A percentile compares a stretch with the other conserved stretches of the same genome.
These are phyloP conservation scores for Colletes collaris DNA, from an alignment of 2,888 invertebrate species.

Conservation along the genomic window DNA sequence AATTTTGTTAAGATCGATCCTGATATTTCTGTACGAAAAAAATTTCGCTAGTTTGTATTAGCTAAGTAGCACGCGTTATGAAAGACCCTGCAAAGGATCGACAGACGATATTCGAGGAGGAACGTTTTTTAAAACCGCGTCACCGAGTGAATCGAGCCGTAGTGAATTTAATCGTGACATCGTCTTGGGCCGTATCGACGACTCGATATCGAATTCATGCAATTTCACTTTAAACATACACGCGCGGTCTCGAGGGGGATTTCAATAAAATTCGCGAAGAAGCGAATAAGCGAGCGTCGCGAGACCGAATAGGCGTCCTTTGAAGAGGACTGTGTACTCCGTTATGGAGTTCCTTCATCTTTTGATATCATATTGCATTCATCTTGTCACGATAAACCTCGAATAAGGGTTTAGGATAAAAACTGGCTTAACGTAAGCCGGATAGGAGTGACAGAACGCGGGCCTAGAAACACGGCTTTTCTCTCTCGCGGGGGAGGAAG, in stretches of 20 bases:
- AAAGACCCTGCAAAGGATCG: too few relatives aligned
- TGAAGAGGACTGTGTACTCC: slow-evolving; percentile 38
- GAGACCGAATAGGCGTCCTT: slow-evolving; percentile 34
- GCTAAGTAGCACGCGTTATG: too few relatives aligned
- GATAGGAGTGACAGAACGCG: slow-evolving; percentile 66
- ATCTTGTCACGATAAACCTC: slow-evolving; percentile 66
- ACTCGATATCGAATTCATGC: slow-evolving; percentile 19
- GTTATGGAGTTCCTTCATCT: slow-evolving; percentile 60
- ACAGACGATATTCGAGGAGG: not conserved
- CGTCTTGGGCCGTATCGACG: not conserved
- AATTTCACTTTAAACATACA: slow-evolving; percentile 34
- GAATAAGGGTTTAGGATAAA: slow-evolving; percentile 63
- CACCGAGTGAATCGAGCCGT: not conserved
- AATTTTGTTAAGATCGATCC: too few relatives aligned
- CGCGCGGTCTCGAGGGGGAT: slow-evolving; percentile 14
- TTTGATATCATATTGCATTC: slow-evolving; percentile 66
- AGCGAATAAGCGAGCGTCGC: slow-evolving; percentile 29
- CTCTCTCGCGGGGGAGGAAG: not conserved
- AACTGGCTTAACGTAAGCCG: slow-evolving; percentile 68
- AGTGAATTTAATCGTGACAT: slow-evolving; percentile 1
- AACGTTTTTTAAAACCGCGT: not conserved
- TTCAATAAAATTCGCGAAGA: slow-evolving; percentile 39
- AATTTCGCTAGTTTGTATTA: too few relatives aligned
- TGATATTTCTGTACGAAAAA: too few relatives aligned
- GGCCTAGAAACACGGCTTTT: slow-evolving; percentile 45